Evolutionary conservation across 2,797 vertebrate species (phyloP).

Genomic region (Bradypodion ventrale): DNA sequence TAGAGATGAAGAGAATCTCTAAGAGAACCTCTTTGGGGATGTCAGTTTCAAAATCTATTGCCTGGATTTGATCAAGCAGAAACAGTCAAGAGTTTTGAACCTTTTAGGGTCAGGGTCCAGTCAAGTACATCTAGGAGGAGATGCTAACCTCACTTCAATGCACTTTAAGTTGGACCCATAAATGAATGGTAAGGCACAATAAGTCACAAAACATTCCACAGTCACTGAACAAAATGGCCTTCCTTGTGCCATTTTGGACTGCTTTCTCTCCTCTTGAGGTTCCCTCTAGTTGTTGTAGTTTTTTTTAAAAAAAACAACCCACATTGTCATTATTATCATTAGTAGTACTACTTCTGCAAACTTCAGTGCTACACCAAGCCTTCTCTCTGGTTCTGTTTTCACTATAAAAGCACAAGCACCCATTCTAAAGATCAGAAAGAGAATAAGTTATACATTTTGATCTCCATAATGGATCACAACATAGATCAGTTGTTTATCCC

Average conservation of each 20-base stretch:
- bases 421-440: not conserved
- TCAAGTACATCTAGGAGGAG: not conserved
- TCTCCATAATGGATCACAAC: not conserved
- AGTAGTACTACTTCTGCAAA: no score
- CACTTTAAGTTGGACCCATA: not conserved
- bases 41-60: no score
- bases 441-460: not conserved
- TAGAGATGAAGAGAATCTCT: not conserved
- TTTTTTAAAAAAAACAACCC: no score
- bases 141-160: not conserved
- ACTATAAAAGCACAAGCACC: not conserved
- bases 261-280: no score
- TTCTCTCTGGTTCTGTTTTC: not conserved
- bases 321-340: no score
- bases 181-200: not conserved
- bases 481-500: not conserved
- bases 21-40: no score
- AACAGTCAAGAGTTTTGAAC: not conserved
- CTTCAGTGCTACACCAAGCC: no score
- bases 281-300: no score
- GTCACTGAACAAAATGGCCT: no score
- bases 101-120: not conserved
- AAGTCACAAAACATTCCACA: not conserved
- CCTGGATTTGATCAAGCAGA: no score
- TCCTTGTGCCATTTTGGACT: no score